A percentile compares a stretch with the other conserved stretches of the same genome.
Conservation (phyloP, 2,797 vertebrate species). For the Graptemys geographica region DNA sequence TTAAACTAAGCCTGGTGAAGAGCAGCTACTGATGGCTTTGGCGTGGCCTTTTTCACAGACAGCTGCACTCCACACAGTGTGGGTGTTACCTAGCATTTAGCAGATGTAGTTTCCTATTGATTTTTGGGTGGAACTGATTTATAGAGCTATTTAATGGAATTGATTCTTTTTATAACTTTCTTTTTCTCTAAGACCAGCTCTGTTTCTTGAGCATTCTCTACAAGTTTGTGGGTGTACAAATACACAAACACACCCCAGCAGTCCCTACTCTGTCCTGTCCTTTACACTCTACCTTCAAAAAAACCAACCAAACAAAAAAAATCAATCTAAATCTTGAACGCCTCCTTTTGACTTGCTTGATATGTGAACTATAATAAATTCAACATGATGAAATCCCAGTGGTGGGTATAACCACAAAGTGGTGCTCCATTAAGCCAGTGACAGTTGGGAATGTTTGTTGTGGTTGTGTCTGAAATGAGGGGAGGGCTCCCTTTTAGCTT, state of each 20-base stretch:
- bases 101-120: conserved; percentile 65
- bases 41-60: background rate
- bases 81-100: conserved; percentile 58
- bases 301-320: background rate
- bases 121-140: conserved; percentile 75
- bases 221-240: conserved; percentile 58
- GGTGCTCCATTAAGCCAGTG: conserved; percentile 71
- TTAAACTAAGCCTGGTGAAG: background rate
- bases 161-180: conserved; percentile 74
- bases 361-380: conserved; percentile 71
- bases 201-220: conserved; percentile 63
- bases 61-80: conserved; percentile 49
- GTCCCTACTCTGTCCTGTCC: conserved; percentile 17
- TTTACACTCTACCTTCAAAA: background rate
- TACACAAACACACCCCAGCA: background rate
- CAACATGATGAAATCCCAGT: conserved; percentile 63
- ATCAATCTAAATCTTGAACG: conserved; percentile 48
- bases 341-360: conserved; percentile 66
- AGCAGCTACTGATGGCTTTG: background rate
- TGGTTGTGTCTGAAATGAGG: conserved; percentile 70
- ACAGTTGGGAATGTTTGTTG: conserved; percentile 70
- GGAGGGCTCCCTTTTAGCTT: conserved; percentile 67
- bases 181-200: conserved; percentile 61
- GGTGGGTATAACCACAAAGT: conserved; percentile 74
- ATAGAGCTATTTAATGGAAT: conserved; percentile 74